Conservation (phyloP, 2,888 invertebrate genomes). For the Tenthredo notha region DNA sequence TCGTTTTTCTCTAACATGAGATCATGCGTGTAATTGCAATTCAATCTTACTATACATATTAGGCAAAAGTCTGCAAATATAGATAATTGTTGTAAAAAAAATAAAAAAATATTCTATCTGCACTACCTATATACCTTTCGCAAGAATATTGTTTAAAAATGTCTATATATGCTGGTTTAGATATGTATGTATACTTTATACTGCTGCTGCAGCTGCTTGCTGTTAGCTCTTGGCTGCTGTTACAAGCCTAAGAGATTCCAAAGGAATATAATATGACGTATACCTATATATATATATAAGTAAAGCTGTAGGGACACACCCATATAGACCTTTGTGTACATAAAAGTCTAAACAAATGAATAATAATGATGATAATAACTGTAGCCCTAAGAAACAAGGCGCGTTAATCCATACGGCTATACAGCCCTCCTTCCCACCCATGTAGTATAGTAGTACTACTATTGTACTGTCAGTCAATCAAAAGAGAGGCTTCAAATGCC, state of each 20-base stretch:
- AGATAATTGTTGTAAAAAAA: neutral
- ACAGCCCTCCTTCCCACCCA: conserved; percentile 29
- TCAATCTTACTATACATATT: neutral
- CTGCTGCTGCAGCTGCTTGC: neutral
- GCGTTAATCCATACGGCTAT: conserved; percentile 22
- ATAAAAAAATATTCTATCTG: neutral
- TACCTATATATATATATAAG: neutral
- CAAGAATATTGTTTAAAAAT: neutral
- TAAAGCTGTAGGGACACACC: conserved; percentile 41
- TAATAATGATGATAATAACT: conserved; percentile 31
- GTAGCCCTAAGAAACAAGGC: conserved; percentile 46
- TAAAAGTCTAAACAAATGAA: conserved; percentile 46
- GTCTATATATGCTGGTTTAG: neutral
- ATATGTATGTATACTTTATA: neutral
- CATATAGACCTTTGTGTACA: conserved; percentile 31
- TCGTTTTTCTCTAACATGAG: too few relatives aligned
- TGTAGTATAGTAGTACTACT: neutral
- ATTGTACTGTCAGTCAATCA: conserved; percentile 53
- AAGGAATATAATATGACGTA: conserved; percentile 13
- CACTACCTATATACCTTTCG: conserved; percentile 4
- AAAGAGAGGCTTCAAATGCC: conserved; percentile 1
- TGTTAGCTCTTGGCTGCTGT: neutral
- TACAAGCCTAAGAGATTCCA: conserved; percentile 29
- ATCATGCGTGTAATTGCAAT: neutral
- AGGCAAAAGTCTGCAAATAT: neutral